Conservation (phyloP, 2,888 invertebrate species). For the Nymphalis urticae region DNA sequence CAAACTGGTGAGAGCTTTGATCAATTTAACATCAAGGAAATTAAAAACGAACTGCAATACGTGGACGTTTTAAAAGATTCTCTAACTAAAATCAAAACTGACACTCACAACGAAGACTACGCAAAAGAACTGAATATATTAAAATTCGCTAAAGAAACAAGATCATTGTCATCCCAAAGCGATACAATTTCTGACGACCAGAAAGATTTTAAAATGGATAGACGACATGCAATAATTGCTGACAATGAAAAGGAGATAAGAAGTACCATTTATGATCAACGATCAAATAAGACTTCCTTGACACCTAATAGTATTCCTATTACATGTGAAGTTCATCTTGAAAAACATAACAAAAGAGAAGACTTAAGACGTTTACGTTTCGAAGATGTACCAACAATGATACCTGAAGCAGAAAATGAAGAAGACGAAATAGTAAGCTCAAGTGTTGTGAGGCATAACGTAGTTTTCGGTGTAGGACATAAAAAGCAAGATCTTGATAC, state of each 20-base stretch:
- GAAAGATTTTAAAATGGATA: conserved; percentile 14
- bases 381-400: conserved; percentile 52
- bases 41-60: conserved; percentile 7
- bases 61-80: background rate
- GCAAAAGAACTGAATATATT: conserved; percentile 56
- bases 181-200: conserved; percentile 10
- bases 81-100: background rate
- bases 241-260: conserved; percentile 51
- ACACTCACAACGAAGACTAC: conserved; percentile 8
- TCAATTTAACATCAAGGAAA: conserved; percentile 37
- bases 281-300: background rate
- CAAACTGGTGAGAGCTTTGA: conserved; percentile 68
- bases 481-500: conserved; percentile 36
- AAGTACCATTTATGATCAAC: conserved; percentile 47
- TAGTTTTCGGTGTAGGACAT: background rate
- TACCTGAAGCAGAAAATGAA: conserved; percentile 40
- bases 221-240: conserved; percentile 13
- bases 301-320: conserved; percentile 8
- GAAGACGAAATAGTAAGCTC: conserved; percentile 37
- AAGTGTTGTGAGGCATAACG: conserved; percentile 5
- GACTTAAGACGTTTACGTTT: conserved; percentile 57
- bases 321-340: conserved; percentile 34
- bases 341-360: conserved; percentile 19
- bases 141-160: conserved; percentile 51
- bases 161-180: conserved; percentile 41